Base-by-base conservation (phyloP, 2,888 invertebrate species). In the Cerceris ruficornis region DNA sequence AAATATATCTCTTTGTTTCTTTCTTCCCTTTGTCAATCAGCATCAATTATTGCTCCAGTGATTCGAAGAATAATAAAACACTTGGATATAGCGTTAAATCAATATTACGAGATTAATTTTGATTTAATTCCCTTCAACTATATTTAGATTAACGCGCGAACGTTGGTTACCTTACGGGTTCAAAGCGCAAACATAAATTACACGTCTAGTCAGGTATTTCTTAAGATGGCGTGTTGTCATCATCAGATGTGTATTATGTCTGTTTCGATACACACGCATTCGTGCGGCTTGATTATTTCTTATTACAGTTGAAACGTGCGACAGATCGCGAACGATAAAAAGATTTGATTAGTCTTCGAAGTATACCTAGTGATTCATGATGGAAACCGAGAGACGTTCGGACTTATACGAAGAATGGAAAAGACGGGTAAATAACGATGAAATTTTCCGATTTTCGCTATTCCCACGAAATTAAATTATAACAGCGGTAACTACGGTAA, bases 401-500 rank as follows among this genome's bases (percentile, higher is more conserved):
- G 88, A 87, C 57, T 84, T 88, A 52, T 85, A 86, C 62, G 87
- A 90, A 64, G 90, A 90, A 72, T 91, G 91, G 91, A 90, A 88
- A 70, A 88, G 84, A 85, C 82, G 90, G 81, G 91, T 91, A 70
- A 80, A 55, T 69, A 67, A 50, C 41, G 17, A 57, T 28, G 2
- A 14, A 49, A 46, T 6, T 55, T 41, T n/a, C 39, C 4, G 0
- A 59, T n/a, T 59, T 13, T 8, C 6, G 13, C 11, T 9, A 11
- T n/a, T 41, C 5, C 5, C 28, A 2, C 28, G 4, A 46, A 42
- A 42, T n/a, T 13, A 59, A 42, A n/a, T 13, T 17, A 11, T 15
- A 13, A 28, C 9, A 57, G 17, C 4, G 17, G 13, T 13, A 28
- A 28, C 28, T 28, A 4, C 28, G 28, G 4, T 39, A 57, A 8